Conservation (phyloP, 2,113 vertebrate genomes). For the Lamprotornis superbus region DNA sequence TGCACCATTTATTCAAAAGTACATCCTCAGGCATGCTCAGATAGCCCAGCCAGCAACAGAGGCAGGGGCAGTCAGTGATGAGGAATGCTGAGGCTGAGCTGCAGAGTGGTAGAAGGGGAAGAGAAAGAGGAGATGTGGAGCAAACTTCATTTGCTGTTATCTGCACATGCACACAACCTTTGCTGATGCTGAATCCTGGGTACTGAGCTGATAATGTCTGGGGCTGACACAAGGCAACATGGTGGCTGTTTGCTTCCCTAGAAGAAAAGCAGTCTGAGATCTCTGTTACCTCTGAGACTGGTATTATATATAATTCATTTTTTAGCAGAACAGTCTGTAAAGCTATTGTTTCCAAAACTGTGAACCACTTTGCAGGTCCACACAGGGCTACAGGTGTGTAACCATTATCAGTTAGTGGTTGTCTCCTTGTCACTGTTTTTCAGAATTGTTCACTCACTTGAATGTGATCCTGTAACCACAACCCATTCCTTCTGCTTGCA, state of each 20-base stretch:
- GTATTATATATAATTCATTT: neutral
- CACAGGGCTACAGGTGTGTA: neutral
- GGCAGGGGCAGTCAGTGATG: neutral
- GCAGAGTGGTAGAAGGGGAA: neutral
- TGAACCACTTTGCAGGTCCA: neutral
- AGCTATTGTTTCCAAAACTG: neutral
- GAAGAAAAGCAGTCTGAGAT: neutral
- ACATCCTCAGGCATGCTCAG: neutral
- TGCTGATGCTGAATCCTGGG: neutral
- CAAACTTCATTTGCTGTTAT: neutral
- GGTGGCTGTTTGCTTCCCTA: neutral
- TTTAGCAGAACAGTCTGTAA: neutral
- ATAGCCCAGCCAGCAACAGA: neutral
- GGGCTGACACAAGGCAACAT: neutral
- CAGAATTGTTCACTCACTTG: neutral
- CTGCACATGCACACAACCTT: neutral
- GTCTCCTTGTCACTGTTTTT: neutral
- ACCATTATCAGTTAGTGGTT: neutral
- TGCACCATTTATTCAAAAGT: neutral
- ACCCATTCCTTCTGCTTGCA: neutral
- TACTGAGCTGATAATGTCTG: neutral
- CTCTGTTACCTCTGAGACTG: neutral
- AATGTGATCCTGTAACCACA: neutral
- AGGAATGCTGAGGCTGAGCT: neutral
- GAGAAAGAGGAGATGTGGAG: neutral